Evolutionary conservation across 2,888 invertebrate species (phyloP).

Genomic region (Cheilosia urbana): DNA sequence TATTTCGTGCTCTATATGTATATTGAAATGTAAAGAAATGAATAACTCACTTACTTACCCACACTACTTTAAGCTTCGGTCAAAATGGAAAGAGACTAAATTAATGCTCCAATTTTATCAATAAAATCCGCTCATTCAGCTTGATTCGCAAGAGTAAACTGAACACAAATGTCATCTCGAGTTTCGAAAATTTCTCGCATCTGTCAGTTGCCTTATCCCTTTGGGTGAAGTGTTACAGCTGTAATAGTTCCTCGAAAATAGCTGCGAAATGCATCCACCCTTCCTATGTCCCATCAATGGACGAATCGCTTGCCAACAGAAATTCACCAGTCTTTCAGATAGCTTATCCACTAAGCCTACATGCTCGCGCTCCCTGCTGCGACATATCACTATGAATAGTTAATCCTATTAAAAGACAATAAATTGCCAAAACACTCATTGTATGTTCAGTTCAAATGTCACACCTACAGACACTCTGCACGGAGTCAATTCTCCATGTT

Average conservation of each 20-base stretch:
- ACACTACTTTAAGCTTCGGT: no score
- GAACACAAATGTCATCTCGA: no score
- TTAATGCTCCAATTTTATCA: no score
- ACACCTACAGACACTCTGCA: constrained; percentile 5
- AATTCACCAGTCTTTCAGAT: background rate
- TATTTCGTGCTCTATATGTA: no score
- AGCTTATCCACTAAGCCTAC: constrained; percentile 1
- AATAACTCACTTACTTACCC: no score
- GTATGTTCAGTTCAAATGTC: constrained; percentile 20
- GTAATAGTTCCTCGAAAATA: background rate
- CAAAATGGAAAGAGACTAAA: no score
- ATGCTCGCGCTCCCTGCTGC: background rate
- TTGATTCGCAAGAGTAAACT: no score
- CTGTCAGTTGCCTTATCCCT: no score
- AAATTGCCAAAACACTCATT: constrained; percentile 48
- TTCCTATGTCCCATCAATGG: no score
- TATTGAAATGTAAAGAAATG: no score
- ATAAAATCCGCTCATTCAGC: no score
- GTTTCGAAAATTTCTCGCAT: no score
- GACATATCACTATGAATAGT: constrained; percentile 39
- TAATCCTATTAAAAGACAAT: constrained; percentile 48
- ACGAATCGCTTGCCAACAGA: background rate
- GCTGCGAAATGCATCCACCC: background rate
- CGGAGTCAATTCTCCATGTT: constrained; percentile 3
- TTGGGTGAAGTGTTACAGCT: background rate